phyloP scores from a whole-genome alignment of 2,888 invertebrate genomes.

The Athalia rosae region DNA sequence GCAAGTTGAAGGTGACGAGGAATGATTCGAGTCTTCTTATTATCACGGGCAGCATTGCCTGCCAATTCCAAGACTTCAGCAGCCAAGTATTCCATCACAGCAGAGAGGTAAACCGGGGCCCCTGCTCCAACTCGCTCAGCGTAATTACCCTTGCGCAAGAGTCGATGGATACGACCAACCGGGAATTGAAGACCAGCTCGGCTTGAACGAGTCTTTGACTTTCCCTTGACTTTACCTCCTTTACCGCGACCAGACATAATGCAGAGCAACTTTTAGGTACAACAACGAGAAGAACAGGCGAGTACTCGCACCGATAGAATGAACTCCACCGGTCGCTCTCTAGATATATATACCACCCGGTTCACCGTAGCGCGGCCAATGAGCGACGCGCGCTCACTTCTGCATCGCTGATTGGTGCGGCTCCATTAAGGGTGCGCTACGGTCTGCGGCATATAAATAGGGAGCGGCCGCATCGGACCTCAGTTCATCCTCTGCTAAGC shows the following conservation, averaged over 20 bases:
- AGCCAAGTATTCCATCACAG: conserved; percentile 81
- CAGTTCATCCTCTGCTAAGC: background rate
- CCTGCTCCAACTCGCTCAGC: conserved; percentile 78
- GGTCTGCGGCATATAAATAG: conserved; percentile 3
- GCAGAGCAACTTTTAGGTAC: background rate
- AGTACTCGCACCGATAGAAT: background rate
- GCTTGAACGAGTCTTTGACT: conserved; percentile 75
- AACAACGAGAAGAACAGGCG: background rate
- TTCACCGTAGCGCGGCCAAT: conserved; percentile 24
- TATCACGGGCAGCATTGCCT: conserved; percentile 81
- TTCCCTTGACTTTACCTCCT: conserved; percentile 72
- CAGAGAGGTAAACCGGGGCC: conserved; percentile 76
- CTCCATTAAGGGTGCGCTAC: background rate
- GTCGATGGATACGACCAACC: conserved; percentile 78
- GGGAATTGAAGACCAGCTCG: conserved; percentile 79
- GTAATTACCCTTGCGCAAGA: conserved; percentile 79
- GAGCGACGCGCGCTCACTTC: conserved; percentile 1
- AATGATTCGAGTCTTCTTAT: conserved; percentile 78
- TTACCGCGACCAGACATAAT: conserved; percentile 62
- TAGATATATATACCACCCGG: conserved; percentile 2
- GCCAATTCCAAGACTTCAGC: conserved; percentile 83
- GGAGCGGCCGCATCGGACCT: background rate
- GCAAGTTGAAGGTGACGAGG: conserved; percentile 77
- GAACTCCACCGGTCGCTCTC: background rate
- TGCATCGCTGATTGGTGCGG: conserved; percentile 28